Evolutionary conservation across 2,113 vertebrate genomes (phyloP).

Genomic region (Capreolus pygargus): DNA sequence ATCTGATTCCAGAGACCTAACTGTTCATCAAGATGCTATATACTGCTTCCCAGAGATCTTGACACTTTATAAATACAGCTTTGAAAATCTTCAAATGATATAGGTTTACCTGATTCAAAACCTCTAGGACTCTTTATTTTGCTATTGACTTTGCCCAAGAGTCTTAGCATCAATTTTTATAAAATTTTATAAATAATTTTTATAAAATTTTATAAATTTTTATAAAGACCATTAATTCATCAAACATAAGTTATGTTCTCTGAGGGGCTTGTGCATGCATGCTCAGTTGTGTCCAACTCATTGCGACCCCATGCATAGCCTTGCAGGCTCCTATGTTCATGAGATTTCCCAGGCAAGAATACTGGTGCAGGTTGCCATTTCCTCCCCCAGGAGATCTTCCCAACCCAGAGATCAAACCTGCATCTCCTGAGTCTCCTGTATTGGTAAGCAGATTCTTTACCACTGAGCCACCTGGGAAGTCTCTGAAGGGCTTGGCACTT

Average conservation of each 20-base stretch:
- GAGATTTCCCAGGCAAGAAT: not conserved
- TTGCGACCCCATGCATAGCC: not conserved
- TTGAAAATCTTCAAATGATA: not conserved
- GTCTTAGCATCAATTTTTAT: not conserved
- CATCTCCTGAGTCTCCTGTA: not conserved
- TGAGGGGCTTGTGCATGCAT: not conserved
- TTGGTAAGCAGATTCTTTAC: not conserved
- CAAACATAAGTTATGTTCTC: not conserved
- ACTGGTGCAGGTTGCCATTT: not conserved
- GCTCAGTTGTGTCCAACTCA: not conserved
- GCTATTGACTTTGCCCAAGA: not conserved
- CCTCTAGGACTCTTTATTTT: not conserved
- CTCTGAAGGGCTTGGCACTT: not conserved
- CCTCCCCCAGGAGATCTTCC: not conserved
- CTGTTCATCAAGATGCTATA: not conserved
- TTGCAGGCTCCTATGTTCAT: not conserved
- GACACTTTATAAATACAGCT: not conserved
- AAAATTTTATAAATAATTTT: not conserved
- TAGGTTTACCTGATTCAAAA: not conserved
- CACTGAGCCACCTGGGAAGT: not conserved
- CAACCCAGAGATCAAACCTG: not conserved
- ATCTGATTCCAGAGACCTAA: not conserved
- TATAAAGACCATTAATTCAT: not conserved
- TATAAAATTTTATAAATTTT: not conserved
- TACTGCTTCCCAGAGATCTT: not conserved